Base-by-base conservation (phyloP, 2,888 invertebrate genomes). In the Netelia inedita region DNA sequence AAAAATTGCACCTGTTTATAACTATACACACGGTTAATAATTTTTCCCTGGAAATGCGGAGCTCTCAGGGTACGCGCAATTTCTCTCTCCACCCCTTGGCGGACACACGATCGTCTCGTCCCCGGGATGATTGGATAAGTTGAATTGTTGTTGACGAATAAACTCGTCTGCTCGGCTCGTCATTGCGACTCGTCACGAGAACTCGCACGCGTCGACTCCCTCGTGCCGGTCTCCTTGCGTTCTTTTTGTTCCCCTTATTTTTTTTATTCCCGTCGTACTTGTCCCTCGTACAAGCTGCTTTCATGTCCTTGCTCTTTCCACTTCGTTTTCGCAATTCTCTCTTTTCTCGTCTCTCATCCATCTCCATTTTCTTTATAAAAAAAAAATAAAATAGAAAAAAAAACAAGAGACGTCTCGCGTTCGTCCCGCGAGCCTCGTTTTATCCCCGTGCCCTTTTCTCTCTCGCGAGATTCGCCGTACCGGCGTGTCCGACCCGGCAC, bases 101-200 rank as follows among this genome's bases (percentile, higher is more conserved):
- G 50, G 66, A 66, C 16, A 59, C 69, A 78, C 73, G 78, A 82
- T 74, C 55, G 65, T 53, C 35, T 35, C 35, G 35, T 35, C 35
- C 35, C 43, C 55, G 59, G 46, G 72, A 78, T 89, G 90, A 89
- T 90, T 87, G 90, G 89, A 90, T 88, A 90, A 89, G 89, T 90
- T 89, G 89, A 87, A 88, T 88, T 86, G 90, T 91, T 90, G 89
- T 90, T 89, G 89, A 90, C 90, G 89, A 82, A 87, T 89, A 89
- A 83, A 84, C 81, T 79, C 83, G 73, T 79, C 57, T 65, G 16
- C 16, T 71, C 19, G 55, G 63, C 68, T 85, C 82, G 80, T 89
- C 88, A 91, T 90, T 89, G 89, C 89, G 83, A 82, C 74, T 86
- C 84, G 89, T 92, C 91, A 92, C 92, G 92, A 90, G 66, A 91